Conservation (phyloP, 2,113 vertebrate species). For the Crotophaga sulcirostris region DNA sequence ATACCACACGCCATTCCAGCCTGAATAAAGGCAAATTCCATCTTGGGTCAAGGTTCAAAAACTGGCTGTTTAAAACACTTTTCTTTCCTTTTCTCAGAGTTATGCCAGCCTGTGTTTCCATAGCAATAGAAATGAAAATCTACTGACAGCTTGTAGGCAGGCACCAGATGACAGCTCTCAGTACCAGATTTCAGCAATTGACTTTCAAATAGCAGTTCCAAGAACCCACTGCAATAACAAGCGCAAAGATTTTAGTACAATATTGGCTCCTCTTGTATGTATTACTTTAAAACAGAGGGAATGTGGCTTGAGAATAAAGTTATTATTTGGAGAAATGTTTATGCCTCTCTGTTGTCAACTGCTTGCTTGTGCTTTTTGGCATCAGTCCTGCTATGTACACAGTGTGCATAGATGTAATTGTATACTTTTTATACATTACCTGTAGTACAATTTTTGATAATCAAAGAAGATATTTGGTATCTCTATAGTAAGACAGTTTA, state of each 20-base stretch:
- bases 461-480: background rate
- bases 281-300: background rate
- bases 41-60: background rate
- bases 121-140: slow-evolving; percentile 14
- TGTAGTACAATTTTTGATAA: background rate
- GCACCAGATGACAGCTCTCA: slow-evolving; percentile 60
- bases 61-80: background rate
- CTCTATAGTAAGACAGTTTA: background rate
- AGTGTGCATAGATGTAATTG: background rate
- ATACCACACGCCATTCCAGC: rapidly evolving
- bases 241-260: background rate
- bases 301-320: background rate
- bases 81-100: background rate
- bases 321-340: background rate
- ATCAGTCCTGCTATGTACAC: background rate
- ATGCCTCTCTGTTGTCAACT: background rate
- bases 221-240: background rate
- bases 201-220: slow-evolving; percentile 31
- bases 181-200: slow-evolving; percentile 29
- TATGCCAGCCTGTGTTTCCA: slow-evolving; percentile 25
- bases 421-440: background rate
- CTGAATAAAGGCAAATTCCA: background rate
- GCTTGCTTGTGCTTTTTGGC: background rate
- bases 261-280: background rate
- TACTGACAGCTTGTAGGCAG: slow-evolving; percentile 36